Conservation (phyloP, 2,888 invertebrate genomes). For the Lamellibrachia columna region DNA sequence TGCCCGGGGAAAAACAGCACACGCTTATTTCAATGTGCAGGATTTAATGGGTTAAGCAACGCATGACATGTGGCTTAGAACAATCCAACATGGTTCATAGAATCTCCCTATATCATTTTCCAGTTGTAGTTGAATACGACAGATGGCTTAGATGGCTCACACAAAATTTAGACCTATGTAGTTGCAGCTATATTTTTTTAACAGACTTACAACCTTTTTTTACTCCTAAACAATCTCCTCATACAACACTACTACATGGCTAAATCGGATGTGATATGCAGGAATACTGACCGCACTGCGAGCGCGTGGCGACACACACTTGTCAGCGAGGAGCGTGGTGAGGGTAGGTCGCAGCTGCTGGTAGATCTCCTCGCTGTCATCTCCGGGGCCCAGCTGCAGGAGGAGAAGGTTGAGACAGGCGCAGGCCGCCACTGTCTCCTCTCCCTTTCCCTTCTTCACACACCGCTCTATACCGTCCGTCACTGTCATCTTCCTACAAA, state of each 20-base stretch:
- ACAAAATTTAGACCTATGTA: no score
- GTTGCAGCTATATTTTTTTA: no score
- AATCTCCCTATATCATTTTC: no score
- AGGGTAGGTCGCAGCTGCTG: slow-evolving; percentile 79
- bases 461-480: slow-evolving; percentile 84
- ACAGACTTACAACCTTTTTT: no score
- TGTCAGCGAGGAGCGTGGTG: slow-evolving; percentile 78
- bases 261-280: not conserved
- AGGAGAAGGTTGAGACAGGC: slow-evolving; percentile 82
- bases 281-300: slow-evolving; percentile 70
- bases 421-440: slow-evolving; percentile 85
- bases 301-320: slow-evolving; percentile 77
- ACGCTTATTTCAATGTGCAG: no score
- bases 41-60: not conserved
- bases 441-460: slow-evolving; percentile 83
- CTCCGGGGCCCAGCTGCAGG: slow-evolving; percentile 78
- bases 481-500: slow-evolving; percentile 68
- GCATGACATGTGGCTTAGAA: no score
- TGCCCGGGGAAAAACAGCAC: no score
- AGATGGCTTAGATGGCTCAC: no score
- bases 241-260: not conserved
- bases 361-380: slow-evolving; percentile 77
- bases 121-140: no score
- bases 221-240: no score
- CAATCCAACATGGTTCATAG: no score